These are phyloP conservation scores for Diplolepis rosae DNA, from an alignment of 2,888 invertebrate genomes.

Conservation along the genomic window DNA sequence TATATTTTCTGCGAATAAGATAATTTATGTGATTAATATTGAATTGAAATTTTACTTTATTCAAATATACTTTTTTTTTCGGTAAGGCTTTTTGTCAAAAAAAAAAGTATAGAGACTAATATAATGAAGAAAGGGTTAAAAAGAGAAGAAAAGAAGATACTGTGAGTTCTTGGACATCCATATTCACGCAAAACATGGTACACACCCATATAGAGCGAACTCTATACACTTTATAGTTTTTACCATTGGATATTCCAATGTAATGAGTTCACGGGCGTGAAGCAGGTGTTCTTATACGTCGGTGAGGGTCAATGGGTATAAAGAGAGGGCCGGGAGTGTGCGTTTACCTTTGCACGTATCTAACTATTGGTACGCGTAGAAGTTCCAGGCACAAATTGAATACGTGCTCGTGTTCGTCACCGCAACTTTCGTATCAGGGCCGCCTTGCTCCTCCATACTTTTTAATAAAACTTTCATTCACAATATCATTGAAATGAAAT, in stretches of 20 bases:
- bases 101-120: too few relatives aligned
- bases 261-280: conserved; percentile 13
- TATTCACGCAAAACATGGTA: too few relatives aligned
- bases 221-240: background rate
- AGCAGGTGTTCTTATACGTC: conserved; percentile 2
- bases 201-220: background rate
- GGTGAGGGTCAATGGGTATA: background rate
- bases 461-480: background rate
- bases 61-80: too few relatives aligned
- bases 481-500: too few relatives aligned
- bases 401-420: conserved; percentile 3
- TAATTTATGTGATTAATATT: too few relatives aligned
- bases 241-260: background rate
- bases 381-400: conserved; percentile 6
- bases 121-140: too few relatives aligned
- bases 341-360: background rate
- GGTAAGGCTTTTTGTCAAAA: too few relatives aligned
- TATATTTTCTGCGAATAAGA: too few relatives aligned
- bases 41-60: too few relatives aligned
- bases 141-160: too few relatives aligned
- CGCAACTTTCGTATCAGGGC: background rate
- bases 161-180: too few relatives aligned
- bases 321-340: background rate
- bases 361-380: background rate
- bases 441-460: background rate